A percentile compares a stretch with the other conserved stretches of the same genome.
phyloP scores from a whole-genome alignment of 2,888 invertebrate genomes.

The Erebia epiphron region DNA sequence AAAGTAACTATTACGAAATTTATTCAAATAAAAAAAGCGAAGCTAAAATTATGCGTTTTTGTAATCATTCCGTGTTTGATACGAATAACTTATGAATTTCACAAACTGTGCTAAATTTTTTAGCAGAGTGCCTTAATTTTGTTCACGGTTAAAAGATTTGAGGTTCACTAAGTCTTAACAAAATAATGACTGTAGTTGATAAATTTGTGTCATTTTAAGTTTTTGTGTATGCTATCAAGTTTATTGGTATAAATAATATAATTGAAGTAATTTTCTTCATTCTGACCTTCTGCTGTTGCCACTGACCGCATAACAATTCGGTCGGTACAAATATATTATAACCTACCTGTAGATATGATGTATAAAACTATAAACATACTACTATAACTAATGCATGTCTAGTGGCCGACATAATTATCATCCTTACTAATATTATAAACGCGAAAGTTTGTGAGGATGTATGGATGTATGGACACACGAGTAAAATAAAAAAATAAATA shows the following conservation, averaged over 20 bases:
- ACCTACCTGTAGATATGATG: too few relatives aligned
- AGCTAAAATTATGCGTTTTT: conserved; percentile 12
- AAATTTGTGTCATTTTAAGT: conserved; percentile 57
- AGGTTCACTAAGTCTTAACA: conserved; percentile 41
- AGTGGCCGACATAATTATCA: too few relatives aligned
- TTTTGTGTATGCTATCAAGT: conserved; percentile 66
- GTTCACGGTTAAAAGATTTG: conserved; percentile 30
- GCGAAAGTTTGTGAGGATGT: too few relatives aligned
- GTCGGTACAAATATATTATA: conserved; percentile 6
- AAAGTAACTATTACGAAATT: conserved; percentile 2
- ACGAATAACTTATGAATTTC: conserved; percentile 9
- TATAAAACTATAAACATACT: too few relatives aligned
- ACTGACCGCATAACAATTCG: conserved; percentile 44
- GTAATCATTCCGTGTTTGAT: conserved; percentile 11
- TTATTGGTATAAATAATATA: conserved; percentile 72
- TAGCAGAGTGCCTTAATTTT: not conserved
- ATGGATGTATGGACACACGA: too few relatives aligned
- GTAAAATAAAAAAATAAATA: too few relatives aligned
- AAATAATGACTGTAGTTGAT: conserved; percentile 50
- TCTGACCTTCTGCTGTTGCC: conserved; percentile 63
- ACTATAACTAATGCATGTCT: too few relatives aligned
- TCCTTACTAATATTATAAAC: too few relatives aligned
- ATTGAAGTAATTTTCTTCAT: conserved; percentile 41
- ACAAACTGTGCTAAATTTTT: conserved; percentile 18
- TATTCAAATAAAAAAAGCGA: not conserved